phyloP scores from a whole-genome alignment of 1,140 invertebrate species.

The Aphaenogaster rudis region DNA sequence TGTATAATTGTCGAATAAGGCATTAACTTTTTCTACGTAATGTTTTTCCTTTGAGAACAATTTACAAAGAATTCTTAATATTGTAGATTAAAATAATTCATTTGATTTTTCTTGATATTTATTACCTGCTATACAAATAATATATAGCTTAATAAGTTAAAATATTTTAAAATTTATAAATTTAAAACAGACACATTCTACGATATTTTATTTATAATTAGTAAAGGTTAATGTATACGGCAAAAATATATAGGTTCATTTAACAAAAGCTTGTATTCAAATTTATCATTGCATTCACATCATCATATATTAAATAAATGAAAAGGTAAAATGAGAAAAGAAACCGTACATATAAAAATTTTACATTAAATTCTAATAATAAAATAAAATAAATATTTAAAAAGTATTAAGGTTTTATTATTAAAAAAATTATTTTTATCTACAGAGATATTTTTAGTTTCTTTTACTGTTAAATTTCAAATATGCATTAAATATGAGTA shows the following conservation, averaged over 20 bases:
- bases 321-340: neutral
- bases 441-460: neutral
- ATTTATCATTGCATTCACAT: slow-evolving; percentile 3
- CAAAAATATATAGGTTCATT: neutral
- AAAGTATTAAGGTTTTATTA: neutral
- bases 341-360: neutral
- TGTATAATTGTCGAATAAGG: neutral
- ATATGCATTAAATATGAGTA: neutral
- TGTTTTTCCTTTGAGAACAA: neutral
- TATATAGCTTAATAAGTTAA: neutral
- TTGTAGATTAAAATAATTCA: neutral
- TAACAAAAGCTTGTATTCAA: neutral
- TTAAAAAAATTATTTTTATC: neutral
- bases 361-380: neutral
- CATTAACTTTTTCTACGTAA: neutral
- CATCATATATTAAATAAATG: neutral
- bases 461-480: neutral
- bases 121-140: neutral
- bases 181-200: neutral
- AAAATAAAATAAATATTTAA: neutral
- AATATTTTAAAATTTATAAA: slow-evolving; percentile 4
- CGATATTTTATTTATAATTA: neutral
- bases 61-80: neutral
- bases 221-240: neutral
- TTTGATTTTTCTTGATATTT: neutral